Conservation (phyloP, 1,140 invertebrate genomes). For the Lerema accius region DNA sequence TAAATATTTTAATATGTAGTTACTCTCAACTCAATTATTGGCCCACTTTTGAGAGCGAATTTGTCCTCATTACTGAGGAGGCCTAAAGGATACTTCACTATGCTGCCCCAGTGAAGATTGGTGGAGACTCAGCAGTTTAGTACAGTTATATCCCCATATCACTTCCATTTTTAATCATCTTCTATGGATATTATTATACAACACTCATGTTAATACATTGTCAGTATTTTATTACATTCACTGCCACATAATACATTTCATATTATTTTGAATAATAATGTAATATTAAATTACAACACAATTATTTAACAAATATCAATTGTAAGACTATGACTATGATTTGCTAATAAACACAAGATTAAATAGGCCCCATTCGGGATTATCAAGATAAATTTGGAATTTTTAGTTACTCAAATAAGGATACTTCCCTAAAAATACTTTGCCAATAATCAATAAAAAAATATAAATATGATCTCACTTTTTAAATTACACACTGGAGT, state of each 20-base stretch:
- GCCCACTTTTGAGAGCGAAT: too few species aligned
- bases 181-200: background rate
- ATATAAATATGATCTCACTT: constrained; percentile 56
- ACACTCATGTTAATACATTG: background rate
- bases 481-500: constrained; percentile 46
- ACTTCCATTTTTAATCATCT: background rate
- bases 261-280: background rate
- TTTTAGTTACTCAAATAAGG: constrained; percentile 33
- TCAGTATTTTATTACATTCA: background rate
- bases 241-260: background rate
- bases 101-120: too few species aligned
- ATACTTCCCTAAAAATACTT: constrained; percentile 43
- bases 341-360: too few species aligned
- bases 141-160: background rate
- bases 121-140: too few species aligned
- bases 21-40: too few species aligned
- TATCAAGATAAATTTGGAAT: constrained; percentile 41
- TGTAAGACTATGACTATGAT: background rate
- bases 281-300: background rate
- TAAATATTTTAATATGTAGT: too few species aligned
- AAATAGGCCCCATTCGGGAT: constrained; percentile 20
- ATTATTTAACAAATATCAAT: background rate
- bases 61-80: too few species aligned
- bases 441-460: constrained; percentile 56
- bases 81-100: too few species aligned